Conservation (phyloP, 2,888 invertebrate species). For the Unio pictorum region DNA sequence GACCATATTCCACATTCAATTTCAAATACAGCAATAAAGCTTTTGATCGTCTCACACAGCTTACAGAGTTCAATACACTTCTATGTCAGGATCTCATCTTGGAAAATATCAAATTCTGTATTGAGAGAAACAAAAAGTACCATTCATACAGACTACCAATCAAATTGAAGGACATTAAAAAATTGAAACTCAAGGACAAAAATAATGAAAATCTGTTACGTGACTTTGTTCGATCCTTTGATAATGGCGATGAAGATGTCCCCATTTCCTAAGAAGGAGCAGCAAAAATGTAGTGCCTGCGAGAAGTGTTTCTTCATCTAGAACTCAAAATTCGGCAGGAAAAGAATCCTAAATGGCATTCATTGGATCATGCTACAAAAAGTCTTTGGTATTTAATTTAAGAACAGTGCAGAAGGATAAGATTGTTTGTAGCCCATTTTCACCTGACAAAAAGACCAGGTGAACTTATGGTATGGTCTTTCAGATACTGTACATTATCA, state of each 20-base stretch:
- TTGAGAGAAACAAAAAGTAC: slow-evolving; percentile 51
- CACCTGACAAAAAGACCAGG: too few relatives aligned
- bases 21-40: slow-evolving; percentile 70
- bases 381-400: too few relatives aligned
- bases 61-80: slow-evolving; percentile 73
- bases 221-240: slow-evolving; percentile 35
- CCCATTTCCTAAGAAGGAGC: slow-evolving; percentile 7
- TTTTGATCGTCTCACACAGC: slow-evolving; percentile 70
- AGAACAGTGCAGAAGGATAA: too few relatives aligned
- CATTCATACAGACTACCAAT: slow-evolving; percentile 48
- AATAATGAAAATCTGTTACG: slow-evolving; percentile 32
- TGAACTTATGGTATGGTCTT: too few relatives aligned
- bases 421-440: too few relatives aligned
- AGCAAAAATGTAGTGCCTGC: too few relatives aligned
- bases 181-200: slow-evolving; percentile 38
- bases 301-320: too few relatives aligned
- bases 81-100: slow-evolving; percentile 66
- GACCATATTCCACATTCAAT: slow-evolving; percentile 72
- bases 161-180: slow-evolving; percentile 52
- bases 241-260: slow-evolving; percentile 32
- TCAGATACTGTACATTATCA: too few relatives aligned
- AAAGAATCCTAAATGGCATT: too few relatives aligned
- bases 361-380: too few relatives aligned
- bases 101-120: slow-evolving; percentile 62
- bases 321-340: too few relatives aligned